Evolutionary conservation across 37 sponge, comb jelly and placozoan genomes (phyloP).

Genomic region (Bolinopsis microptera): DNA sequence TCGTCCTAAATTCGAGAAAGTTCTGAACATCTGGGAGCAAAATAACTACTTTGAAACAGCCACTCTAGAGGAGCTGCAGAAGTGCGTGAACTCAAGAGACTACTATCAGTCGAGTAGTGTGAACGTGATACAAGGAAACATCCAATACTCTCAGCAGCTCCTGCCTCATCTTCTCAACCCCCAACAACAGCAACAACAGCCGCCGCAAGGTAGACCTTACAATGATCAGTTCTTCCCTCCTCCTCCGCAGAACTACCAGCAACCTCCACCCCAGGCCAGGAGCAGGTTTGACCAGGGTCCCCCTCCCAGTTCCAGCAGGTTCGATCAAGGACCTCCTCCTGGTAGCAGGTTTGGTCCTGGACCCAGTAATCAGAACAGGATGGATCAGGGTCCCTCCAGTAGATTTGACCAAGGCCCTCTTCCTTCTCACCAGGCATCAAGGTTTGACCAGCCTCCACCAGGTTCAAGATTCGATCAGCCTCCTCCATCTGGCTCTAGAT

Average conservation of each 20-base stretch:
- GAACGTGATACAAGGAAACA: not conserved
- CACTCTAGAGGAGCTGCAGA: conserved; percentile 41
- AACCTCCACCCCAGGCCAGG: not conserved
- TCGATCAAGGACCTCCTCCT: conserved; percentile 60
- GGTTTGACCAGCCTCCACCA: conserved; percentile 32
- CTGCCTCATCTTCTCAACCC: not conserved
- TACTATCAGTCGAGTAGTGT: conserved; percentile 17
- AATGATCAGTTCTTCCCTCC: not conserved
- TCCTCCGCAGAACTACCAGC: not conserved
- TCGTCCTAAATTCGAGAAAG: conserved; percentile 44
- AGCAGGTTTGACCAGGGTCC: conserved; percentile 46
- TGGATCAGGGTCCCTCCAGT: conserved; percentile 42
- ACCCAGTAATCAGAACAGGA: not conserved
- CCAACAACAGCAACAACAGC: not conserved
- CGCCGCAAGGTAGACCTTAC: not conserved
- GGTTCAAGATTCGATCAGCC: conserved; percentile 35
- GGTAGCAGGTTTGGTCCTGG: not conserved
- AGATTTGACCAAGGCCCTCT: conserved; percentile 55
- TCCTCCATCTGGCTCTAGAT: not conserved
- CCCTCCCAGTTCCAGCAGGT: not conserved
- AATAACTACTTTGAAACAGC: conserved; percentile 42
- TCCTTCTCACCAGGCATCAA: not conserved
- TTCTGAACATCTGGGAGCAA: conserved; percentile 43
- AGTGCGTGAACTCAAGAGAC: conserved; percentile 32
- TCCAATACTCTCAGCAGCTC: conserved; percentile 21